phyloP scores from a whole-genome alignment of 2,113 vertebrate species.

The Scartelaos histophorus region DNA sequence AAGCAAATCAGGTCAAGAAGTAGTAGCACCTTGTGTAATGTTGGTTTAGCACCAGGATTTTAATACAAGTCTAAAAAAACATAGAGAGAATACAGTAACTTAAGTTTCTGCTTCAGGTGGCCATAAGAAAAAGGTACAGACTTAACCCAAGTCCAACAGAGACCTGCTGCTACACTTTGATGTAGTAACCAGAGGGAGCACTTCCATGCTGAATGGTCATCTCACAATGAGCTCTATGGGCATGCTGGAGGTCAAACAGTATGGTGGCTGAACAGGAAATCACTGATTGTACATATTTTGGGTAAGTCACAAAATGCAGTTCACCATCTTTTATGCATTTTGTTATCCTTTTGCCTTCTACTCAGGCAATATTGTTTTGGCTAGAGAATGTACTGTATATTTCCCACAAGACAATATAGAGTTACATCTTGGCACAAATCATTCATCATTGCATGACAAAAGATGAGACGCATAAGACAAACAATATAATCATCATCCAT shows the following conservation, averaged over 20 bases:
- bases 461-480: conserved; percentile 73
- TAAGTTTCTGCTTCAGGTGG: conserved; percentile 53
- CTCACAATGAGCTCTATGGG: conserved; percentile 66
- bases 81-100: conserved; percentile 57
- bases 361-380: conserved; percentile 71
- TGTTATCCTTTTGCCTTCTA: conserved; percentile 35
- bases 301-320: conserved; percentile 44
- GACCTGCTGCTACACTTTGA: conserved; percentile 68
- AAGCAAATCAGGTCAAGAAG: conserved; percentile 62
- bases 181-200: conserved; percentile 65
- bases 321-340: conserved; percentile 53
- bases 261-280: conserved; percentile 34
- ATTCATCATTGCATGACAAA: conserved; percentile 75
- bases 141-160: conserved; percentile 55
- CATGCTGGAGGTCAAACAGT: conserved; percentile 65
- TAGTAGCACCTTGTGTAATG: conserved; percentile 78
- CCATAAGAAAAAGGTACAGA: conserved; percentile 63
- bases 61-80: conserved; percentile 45
- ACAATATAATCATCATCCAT: conserved; percentile 72
- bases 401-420: conserved; percentile 73
- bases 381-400: conserved; percentile 64
- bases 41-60: conserved; percentile 79
- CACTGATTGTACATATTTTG: conserved; percentile 44
- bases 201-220: conserved; percentile 73
- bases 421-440: conserved; percentile 75